These are phyloP conservation scores for Jacana jacana DNA, from an alignment of 2,113 vertebrate genomes.

Conservation along the genomic window DNA sequence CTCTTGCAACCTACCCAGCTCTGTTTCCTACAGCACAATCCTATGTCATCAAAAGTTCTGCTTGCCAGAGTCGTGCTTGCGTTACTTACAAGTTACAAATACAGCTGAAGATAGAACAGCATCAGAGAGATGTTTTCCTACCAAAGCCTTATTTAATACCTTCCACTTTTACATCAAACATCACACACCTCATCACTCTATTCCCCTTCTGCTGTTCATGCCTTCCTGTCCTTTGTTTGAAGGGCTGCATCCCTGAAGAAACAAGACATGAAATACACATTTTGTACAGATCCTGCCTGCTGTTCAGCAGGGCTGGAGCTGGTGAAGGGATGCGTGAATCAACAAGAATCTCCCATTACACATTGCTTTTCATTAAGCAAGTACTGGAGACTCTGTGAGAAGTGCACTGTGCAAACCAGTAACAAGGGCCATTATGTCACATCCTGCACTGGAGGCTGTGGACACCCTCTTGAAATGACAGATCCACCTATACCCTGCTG, in stretches of 20 bases:
- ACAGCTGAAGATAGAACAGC: neutral
- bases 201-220: neutral
- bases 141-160: neutral
- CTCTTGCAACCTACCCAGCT: neutral
- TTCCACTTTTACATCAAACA: neutral
- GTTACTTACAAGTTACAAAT: neutral
- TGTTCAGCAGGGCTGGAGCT: neutral
- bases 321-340: neutral
- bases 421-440: neutral
- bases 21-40: neutral
- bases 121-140: neutral
- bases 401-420: neutral
- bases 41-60: rapidly evolving
- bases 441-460: neutral
- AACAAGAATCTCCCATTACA: neutral
- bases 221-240: neutral
- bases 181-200: neutral
- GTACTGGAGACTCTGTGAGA: neutral
- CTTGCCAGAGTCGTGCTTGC: neutral
- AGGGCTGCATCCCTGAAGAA: neutral
- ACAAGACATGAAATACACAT: neutral
- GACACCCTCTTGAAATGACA: neutral
- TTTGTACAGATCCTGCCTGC: neutral
- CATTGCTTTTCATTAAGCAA: neutral
- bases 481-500: neutral